Percentiles rank a stretch among this genome's conserved stretches.
phyloP scores from a whole-genome alignment of 2,113 vertebrate species.

The Nothocercus nigrocapillus region DNA sequence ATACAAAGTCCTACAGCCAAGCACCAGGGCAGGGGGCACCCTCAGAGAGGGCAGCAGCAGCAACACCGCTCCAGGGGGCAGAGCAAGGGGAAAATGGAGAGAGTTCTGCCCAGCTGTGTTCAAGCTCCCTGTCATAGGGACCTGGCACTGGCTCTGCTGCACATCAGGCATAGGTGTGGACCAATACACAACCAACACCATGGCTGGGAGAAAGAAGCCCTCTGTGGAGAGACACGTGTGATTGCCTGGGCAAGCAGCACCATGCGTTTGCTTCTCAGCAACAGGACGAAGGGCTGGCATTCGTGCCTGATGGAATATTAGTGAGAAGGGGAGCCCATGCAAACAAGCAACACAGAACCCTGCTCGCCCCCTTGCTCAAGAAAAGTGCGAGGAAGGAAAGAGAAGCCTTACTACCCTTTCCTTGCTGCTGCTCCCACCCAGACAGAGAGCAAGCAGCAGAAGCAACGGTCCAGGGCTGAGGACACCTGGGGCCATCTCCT shows the following conservation, averaged over 20 bases:
- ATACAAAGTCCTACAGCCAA: rapidly evolving
- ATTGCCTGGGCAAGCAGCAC: too few relatives aligned
- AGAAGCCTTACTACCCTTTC: too few relatives aligned
- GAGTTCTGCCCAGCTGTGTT: too few relatives aligned
- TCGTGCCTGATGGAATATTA: too few relatives aligned
- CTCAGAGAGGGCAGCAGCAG: rapidly evolving
- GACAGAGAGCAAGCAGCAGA: neutral
- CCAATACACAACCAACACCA: rapidly evolving
- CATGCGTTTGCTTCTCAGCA: too few relatives aligned
- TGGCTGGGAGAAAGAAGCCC: neutral
- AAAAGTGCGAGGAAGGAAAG: neutral
- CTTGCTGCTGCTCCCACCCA: neutral
- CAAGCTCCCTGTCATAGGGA: too few relatives aligned
- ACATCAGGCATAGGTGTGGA: rapidly evolving
- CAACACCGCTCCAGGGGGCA: neutral
- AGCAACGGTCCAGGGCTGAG: neutral
- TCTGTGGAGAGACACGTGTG: too few relatives aligned
- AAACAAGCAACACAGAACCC: too few relatives aligned
- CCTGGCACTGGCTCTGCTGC: rapidly evolving
- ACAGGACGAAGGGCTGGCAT: too few relatives aligned
- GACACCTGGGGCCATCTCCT: neutral
- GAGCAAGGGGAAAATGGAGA: too few relatives aligned
- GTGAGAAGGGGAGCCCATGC: too few relatives aligned
- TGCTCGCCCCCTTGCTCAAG: too few relatives aligned
- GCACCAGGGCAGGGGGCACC: neutral